Base-by-base conservation (phyloP, 2,797 vertebrate species). In the Balearica regulorum region DNA sequence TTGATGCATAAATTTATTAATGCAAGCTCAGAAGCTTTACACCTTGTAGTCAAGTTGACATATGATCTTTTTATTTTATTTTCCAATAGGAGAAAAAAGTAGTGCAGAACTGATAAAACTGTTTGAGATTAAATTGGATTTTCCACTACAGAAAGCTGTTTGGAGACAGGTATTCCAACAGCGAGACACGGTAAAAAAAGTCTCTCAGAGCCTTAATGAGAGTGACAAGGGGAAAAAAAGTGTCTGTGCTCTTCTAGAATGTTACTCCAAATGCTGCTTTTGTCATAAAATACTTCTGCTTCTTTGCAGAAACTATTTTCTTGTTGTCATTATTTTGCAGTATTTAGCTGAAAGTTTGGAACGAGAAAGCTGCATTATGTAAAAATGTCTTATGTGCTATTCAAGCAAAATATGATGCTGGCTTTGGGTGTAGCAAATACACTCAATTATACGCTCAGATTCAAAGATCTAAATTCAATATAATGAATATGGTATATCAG, bases 71-170 rank as follows among this genome's bases (percentile, higher is more conserved):
- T 97, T 81, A 95, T 95, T 97, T 97, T 92, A 92, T 97, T 97
- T 97, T 97, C 93, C 95, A 97, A 97, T 95, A 70, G 93, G 69
- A 69, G 71, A 92, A 96, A 93, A 97, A 97, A 98, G 96, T 94
- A 95, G 60, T 90, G 83, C 10, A 25, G 93, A 97, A 97, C 89
- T 96, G 94, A 96, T 97, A 97, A 97, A 96, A 97, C 70, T 94
- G 86, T 95, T 97, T 96, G 96, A 97, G 95, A 97, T 97, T 97
- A 98, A 98, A 98, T 97, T 97, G 95, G 97, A 97, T 98, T 98
- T 98, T 97, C 96, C 96, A 96, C 96, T 92, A 97, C 95, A 97
- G 95, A 97, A 97, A 95, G 84, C 91, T 97, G 85, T 96, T 96
- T 96, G 90, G 94, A 95, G 96, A 96, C 91, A 96, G 90, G 91